Conservation (phyloP, 2,797 vertebrate species). For the Falco novaeseelandiae region DNA sequence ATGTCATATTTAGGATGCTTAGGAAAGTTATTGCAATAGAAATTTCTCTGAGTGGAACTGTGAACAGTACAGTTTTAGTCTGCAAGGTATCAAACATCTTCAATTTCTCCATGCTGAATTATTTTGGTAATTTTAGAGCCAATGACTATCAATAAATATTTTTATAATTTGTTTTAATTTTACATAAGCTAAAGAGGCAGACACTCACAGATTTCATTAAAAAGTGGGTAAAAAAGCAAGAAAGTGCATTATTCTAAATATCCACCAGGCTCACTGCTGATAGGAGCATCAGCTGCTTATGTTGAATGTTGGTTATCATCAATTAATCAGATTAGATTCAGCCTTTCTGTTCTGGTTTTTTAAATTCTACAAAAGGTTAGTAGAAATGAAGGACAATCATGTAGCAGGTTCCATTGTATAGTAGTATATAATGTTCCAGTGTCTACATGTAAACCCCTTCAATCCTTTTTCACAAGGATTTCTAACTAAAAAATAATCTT, state of each 20-base stretch:
- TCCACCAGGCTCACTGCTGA: not conserved
- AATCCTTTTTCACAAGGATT: conserved; percentile 56
- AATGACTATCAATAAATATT: not conserved
- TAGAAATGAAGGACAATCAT: not conserved
- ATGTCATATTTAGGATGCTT: not conserved
- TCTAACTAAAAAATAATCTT: conserved; percentile 24
- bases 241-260: not conserved
- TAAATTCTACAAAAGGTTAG: not conserved
- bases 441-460: not conserved
- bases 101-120: not conserved
- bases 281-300: not conserved
- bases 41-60: not conserved
- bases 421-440: not conserved
- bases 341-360: not conserved
- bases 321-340: not conserved
- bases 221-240: not conserved
- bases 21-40: not conserved
- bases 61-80: not conserved
- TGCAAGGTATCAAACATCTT: not conserved
- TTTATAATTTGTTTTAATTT: not conserved
- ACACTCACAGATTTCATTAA: not conserved
- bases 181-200: not conserved
- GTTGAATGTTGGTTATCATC: not conserved
- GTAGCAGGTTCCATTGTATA: not conserved
- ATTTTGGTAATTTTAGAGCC: not conserved